Evolutionary conservation across 2,113 vertebrate genomes (phyloP).

Genomic region (Sorex fumeus): DNA sequence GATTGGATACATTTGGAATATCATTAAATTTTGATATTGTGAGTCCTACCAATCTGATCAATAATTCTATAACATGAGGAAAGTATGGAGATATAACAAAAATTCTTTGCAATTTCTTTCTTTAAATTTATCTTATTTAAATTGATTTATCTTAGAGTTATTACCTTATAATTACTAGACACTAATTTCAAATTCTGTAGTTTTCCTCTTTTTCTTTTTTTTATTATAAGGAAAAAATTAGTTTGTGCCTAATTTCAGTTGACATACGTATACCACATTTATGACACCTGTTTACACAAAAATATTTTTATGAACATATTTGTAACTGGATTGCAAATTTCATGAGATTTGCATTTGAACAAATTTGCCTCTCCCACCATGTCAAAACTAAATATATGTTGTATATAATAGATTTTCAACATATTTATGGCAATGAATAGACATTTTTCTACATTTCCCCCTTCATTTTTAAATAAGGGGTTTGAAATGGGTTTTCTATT

Average conservation of each 20-base stretch:
- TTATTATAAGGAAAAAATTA: neutral
- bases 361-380: neutral
- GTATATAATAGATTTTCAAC: neutral
- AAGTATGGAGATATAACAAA: neutral
- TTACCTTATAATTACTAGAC: neutral
- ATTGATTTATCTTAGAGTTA: neutral
- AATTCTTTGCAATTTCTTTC: neutral
- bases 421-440: neutral
- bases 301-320: neutral
- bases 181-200: too few relatives aligned
- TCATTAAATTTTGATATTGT: neutral
- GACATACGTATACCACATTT: neutral
- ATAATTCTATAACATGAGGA: neutral
- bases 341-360: neutral
- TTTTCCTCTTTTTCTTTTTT: too few relatives aligned
- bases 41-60: neutral
- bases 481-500: neutral
- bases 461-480: neutral
- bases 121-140: neutral
- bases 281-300: neutral
- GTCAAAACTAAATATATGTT: neutral
- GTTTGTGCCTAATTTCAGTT: neutral
- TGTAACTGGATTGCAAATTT: neutral
- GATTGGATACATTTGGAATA: neutral
- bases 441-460: constrained; percentile 7